Percentiles rank a stretch among this genome's conserved stretches.
Conservation (phyloP, 2,113 vertebrate species). For the Gopherus flavomarginatus region DNA sequence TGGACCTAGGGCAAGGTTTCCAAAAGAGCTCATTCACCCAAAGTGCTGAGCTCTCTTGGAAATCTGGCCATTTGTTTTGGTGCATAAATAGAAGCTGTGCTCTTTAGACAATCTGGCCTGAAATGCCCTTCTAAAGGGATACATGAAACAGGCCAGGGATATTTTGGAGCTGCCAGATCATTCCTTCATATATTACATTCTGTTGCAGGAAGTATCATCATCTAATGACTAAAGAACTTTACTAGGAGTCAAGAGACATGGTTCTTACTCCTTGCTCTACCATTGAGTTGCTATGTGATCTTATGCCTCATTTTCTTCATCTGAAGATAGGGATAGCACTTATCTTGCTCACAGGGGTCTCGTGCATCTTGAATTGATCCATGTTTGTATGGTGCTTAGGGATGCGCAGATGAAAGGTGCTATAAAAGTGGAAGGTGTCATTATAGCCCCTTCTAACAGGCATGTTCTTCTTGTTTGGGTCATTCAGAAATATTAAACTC, state of each 20-base stretch:
- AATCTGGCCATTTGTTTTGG: not conserved
- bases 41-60: not conserved
- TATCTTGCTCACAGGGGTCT: not conserved
- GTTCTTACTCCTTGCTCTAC: not conserved
- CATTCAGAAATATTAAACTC: not conserved
- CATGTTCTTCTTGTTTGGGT: not conserved
- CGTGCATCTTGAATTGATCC: not conserved
- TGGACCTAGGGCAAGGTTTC: not conserved
- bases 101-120: not conserved
- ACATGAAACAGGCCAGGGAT: not conserved
- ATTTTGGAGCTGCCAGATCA: not conserved
- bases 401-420: not conserved
- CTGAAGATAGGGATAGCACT: not conserved
- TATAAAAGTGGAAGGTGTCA: not conserved
- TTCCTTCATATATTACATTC: not conserved
- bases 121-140: not conserved
- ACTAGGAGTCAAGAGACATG: not conserved
- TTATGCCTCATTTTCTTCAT: not conserved
- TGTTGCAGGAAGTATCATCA: not conserved
- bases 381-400: not conserved
- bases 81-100: too few species aligned
- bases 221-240: not conserved
- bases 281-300: not conserved
- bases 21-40: not conserved
- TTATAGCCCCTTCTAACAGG: not conserved